A percentile compares a stretch with the other conserved stretches of the same genome.
Conservation (phyloP, 2,797 vertebrate species). For the Rhinichthys osculus region DNA sequence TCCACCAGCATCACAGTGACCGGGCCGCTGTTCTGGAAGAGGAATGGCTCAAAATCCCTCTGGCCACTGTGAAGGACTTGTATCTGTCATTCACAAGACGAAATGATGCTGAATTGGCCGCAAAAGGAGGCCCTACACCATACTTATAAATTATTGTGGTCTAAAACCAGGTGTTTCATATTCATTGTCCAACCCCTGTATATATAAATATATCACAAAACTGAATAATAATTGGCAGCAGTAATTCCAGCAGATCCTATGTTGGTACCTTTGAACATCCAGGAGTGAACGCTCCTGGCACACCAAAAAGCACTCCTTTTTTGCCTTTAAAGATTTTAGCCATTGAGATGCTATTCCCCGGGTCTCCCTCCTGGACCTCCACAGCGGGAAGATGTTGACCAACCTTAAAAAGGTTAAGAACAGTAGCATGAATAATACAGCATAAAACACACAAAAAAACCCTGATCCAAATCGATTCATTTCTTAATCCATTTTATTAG, state of each 20-base stretch:
- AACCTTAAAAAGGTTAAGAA: constrained; percentile 74
- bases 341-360: constrained; percentile 83
- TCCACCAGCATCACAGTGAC: background rate
- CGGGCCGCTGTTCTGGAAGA: background rate
- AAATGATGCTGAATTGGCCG: background rate
- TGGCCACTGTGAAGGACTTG: background rate
- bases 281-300: constrained; percentile 91
- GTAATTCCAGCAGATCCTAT: background rate
- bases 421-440: background rate
- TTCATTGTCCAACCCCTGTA: background rate
- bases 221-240: background rate
- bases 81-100: background rate
- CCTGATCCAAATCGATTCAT: background rate
- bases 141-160: background rate
- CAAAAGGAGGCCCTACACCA: background rate
- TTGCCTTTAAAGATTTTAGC: constrained; percentile 87
- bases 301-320: constrained; percentile 88
- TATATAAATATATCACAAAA: background rate
- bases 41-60: background rate
- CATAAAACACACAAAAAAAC: background rate
- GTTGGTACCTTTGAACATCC: constrained; percentile 86
- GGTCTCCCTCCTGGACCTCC: constrained; percentile 85
- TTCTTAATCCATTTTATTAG: background rate
- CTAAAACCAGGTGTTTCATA: background rate
- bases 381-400: constrained; percentile 84